Base-by-base conservation (phyloP, 2,888 invertebrate genomes). In the Drosophila antonietae region DNA sequence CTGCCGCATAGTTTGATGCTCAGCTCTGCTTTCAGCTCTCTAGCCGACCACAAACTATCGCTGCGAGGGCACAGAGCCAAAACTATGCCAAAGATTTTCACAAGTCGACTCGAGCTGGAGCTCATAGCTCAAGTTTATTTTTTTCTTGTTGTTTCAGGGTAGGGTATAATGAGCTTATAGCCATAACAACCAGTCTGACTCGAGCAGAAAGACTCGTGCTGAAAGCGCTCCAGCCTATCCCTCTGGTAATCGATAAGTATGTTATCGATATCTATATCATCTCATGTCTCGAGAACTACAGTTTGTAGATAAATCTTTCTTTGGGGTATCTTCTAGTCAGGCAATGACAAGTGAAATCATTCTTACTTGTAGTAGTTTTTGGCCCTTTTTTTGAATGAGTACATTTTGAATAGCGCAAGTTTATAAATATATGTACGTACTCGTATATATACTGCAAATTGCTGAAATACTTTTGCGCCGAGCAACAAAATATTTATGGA, bases 1-100 rank as follows among this genome's bases (percentile, higher is more conserved):
- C 74, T 76, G 68, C 18, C 55, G 41, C 56, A 66, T 67, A 35
- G 55, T 41, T 65, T 47, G 37, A 39, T 35, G 28, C 57, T 12
- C 46, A 28, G 28, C 37, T 14, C 56, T 33, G 43, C 43, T 56
- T 35, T n/a, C 4, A 33, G 39, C 61, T 35, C 61, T 35, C 33
- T 49, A 60, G n/a, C 59, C 37, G 57, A 37, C 57, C 57, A 49
- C 49, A 41, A 64, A 55, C 66, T 33, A 61, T 15, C 61, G 41
- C 66, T 43, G 15, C 65, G 35, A 52, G 65, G 51, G 28, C 51
- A 28, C 35, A 51, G 35, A 9, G 41, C 41, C 55, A 62, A 80
- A 78, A 78, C 77, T 78, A 78, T 78, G 68, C 77, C 64, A 76
- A 73, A 76, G 69, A 73, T 73, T 61, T 49, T 49, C 56, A 28